Evolutionary conservation across 2,888 invertebrate species (phyloP).

Genomic region (Malachius bipustulatus): DNA sequence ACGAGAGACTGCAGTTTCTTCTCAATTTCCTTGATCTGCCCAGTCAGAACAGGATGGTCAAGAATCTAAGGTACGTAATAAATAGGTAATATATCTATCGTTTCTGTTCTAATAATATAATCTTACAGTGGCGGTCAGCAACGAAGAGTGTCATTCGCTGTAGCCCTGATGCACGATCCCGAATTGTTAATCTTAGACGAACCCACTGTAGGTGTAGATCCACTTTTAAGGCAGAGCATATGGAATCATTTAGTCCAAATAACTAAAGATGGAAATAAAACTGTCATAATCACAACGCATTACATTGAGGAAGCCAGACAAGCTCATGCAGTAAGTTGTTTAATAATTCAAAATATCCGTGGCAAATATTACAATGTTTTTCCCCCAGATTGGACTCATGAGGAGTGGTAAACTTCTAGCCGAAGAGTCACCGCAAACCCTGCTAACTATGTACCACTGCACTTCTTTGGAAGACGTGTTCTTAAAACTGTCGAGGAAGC

Average conservation of each 20-base stretch:
- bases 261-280: constrained; percentile 60
- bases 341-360: constrained; percentile 1
- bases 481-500: constrained; percentile 73
- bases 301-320: constrained; percentile 81
- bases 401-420: constrained; percentile 81
- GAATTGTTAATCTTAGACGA: constrained; percentile 85
- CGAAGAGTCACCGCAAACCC: constrained; percentile 76
- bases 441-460: constrained; percentile 74
- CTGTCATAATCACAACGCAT: constrained; percentile 79
- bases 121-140: constrained; percentile 74
- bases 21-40: constrained; percentile 85
- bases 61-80: constrained; percentile 52
- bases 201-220: constrained; percentile 89
- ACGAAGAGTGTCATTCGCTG: constrained; percentile 77
- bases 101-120: background rate
- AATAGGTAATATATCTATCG: background rate
- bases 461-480: constrained; percentile 85
- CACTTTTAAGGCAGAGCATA: constrained; percentile 71
- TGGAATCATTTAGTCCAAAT: constrained; percentile 77
- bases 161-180: constrained; percentile 78
- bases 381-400: constrained; percentile 81
- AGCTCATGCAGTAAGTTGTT: constrained; percentile 57
- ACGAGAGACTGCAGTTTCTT: constrained; percentile 70
- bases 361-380: background rate
- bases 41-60: constrained; percentile 67